Evolutionary conservation across 2,888 invertebrate species (phyloP), one percentile per base, ranked within the genome.

Genomic region (Megaustenia siamemsis): DNA sequence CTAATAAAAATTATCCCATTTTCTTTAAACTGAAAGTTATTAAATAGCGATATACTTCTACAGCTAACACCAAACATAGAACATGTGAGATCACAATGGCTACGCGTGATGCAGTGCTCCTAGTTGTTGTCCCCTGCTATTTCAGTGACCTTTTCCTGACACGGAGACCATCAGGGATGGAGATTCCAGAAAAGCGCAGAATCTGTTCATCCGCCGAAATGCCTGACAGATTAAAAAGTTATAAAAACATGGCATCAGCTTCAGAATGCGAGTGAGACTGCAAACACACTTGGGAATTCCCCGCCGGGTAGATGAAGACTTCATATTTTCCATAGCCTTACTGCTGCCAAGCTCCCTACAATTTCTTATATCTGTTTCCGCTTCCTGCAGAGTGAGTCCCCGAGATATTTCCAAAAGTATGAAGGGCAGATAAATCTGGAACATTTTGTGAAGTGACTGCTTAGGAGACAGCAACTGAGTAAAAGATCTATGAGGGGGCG

Each of bases 121-220:
- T 49, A 10, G 49, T 49, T 10, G 49, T 49, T 10, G 49, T 49
- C 8, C 8, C 15, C 6, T 56, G 28, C n/a, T n/a, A 21, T 60
- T 60, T n/a, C 28, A 60, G 28, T 60, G 60, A 60, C 60, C 60
- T 60, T 60, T 28, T 28, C 56, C 60, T 60, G 60, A 60, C 60
- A 60, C 24, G 21, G 12, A 10, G 4, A 60, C 60, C 24, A 60
- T 28, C 3, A 60, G n/a, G 18, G 60, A 28, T 45, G 32, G 32
- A 32, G 6, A 60, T 60, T 21, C 56, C n/a, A 60, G 15, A 10
- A 60, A 60, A n/a, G 8, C 60, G 28, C 60, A 60, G 28, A 60
- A 60, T 60, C 60, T 12, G 3, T 21, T n/a, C 56, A 21, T 21
- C 24, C 24, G 4, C 60, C 28, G n/a, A n/a, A 60, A 60, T 60